Evolutionary conservation across 2,797 vertebrate species (phyloP).

Genomic region (Tragopan temminckii): DNA sequence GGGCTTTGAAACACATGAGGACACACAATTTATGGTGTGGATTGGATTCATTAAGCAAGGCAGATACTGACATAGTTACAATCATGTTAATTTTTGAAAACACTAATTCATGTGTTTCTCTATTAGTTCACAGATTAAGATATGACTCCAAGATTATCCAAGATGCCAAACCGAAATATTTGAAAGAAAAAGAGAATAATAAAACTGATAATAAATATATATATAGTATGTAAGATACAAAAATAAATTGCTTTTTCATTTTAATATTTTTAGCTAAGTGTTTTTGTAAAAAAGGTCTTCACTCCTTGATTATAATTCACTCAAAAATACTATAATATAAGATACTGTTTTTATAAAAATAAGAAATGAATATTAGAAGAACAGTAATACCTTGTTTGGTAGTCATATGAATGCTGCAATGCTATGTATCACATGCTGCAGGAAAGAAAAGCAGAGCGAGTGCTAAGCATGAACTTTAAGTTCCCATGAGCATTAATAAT

Average conservation of each 20-base stretch:
- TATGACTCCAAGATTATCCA: neutral
- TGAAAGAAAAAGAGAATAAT: neutral
- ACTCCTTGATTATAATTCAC: neutral
- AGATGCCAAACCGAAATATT: neutral
- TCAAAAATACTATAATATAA: neutral
- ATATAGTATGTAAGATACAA: rapidly evolving
- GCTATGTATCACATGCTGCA: neutral
- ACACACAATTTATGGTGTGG: neutral
- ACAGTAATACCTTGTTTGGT: neutral
- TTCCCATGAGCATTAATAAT: constrained; percentile 40
- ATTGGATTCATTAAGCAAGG: neutral
- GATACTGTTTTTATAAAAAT: neutral
- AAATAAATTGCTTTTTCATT: neutral
- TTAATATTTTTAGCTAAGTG: neutral
- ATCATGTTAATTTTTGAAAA: neutral
- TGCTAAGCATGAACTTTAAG: neutral
- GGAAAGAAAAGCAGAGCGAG: neutral
- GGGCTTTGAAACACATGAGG: neutral
- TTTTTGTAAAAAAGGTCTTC: neutral
- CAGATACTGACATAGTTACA: neutral
- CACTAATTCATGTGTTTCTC: neutral
- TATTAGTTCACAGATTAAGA: neutral
- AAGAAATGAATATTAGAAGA: neutral
- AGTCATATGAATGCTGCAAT: neutral
- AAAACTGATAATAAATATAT: neutral